Percentiles rank a stretch among this genome's conserved stretches.
Evolutionary conservation across 2,797 vertebrate genomes (phyloP).

Genomic region (Spheniscus humboldti): DNA sequence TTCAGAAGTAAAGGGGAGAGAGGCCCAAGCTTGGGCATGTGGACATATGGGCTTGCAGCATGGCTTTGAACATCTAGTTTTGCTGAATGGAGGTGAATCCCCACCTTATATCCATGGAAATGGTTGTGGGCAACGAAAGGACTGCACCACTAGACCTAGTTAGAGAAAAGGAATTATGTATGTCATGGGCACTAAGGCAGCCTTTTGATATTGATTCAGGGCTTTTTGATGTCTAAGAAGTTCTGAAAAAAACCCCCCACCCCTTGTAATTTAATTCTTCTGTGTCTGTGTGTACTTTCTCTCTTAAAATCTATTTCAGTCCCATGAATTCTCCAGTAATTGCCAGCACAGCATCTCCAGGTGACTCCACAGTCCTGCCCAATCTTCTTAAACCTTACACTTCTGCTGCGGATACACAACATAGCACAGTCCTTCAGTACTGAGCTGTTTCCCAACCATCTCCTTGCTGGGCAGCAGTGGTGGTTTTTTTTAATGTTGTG

Average conservation of each 20-base stretch:
- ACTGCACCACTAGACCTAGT: not conserved
- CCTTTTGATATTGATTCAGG: not conserved
- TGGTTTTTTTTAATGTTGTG: not conserved
- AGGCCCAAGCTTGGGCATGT: not conserved
- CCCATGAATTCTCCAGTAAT: not conserved
- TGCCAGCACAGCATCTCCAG: not conserved
- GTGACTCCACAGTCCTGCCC: not conserved
- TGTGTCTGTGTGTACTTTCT: not conserved
- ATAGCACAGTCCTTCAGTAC: not conserved
- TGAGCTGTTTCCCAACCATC: fast-evolving
- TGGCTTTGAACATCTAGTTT: not conserved
- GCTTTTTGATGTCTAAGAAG: not conserved
- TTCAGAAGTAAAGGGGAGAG: not conserved
- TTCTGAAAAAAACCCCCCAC: not conserved
- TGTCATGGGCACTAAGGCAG: not conserved
- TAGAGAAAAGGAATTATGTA: not conserved
- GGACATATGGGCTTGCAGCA: not conserved
- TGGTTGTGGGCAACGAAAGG: not conserved
- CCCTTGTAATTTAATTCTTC: not conserved
- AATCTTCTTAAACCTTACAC: not conserved
- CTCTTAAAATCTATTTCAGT: not conserved
- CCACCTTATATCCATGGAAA: not conserved
- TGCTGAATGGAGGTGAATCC: not conserved
- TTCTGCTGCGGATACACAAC: fast-evolving
- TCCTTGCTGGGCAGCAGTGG: not conserved